A percentile compares a stretch with the other conserved stretches of the same genome.
Conservation (phyloP, 2,888 invertebrate genomes). For the Ceraclea dissimilis region DNA sequence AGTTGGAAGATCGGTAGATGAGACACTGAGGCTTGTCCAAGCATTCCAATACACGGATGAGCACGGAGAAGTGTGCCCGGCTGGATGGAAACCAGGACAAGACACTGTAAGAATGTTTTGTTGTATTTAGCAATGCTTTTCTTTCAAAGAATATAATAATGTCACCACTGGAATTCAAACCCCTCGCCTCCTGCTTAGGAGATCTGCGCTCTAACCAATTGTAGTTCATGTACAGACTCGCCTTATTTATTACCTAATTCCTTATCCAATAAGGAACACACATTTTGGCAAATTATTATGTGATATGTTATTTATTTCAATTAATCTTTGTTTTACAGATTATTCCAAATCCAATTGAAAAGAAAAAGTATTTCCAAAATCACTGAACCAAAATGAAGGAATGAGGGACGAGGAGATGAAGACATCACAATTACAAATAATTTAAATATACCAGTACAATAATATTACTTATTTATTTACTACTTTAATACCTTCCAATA, state of each 20-base stretch:
- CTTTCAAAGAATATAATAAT: not conserved
- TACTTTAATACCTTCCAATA: no score
- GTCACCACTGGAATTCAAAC: not conserved
- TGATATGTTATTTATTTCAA: not conserved
- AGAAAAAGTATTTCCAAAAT: slow-evolving; percentile 73
- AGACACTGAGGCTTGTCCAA: slow-evolving; percentile 86
- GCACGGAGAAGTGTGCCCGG: slow-evolving; percentile 92
- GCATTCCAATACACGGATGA: slow-evolving; percentile 91
- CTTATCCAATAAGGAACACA: no score
- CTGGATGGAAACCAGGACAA: slow-evolving; percentile 91
- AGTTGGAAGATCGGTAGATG: slow-evolving; percentile 88
- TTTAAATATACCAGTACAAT: not conserved
- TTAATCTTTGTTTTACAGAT: slow-evolving; percentile 52
- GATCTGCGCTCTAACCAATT: no score
- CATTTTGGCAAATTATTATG: not conserved
- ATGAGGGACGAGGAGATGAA: no score
- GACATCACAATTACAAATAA: not conserved
- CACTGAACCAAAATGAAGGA: not conserved
- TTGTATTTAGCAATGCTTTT: not conserved
- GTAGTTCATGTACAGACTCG: not conserved
- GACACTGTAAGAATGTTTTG: slow-evolving; percentile 71
- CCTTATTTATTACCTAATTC: no score
- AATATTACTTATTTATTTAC: not conserved
- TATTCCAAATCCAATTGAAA: slow-evolving; percentile 72
- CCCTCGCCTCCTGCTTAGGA: no score